Conservation (phyloP, 2,797 vertebrate species). For the Hafferia zeledoni region DNA sequence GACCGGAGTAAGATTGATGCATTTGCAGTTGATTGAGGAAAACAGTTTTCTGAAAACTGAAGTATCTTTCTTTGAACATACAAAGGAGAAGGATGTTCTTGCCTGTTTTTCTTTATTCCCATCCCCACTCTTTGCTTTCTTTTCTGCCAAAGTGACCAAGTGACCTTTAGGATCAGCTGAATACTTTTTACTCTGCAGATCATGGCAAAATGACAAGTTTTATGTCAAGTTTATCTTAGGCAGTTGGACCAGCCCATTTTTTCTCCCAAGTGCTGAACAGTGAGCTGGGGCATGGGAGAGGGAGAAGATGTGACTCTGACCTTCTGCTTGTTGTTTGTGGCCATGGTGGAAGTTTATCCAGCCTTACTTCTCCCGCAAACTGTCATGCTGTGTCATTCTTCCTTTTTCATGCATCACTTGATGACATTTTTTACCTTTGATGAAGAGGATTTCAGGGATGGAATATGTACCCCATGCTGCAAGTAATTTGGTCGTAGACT, state of each 20-base stretch:
- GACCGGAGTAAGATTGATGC: background rate
- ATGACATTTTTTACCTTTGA: background rate
- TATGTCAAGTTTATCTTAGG: background rate
- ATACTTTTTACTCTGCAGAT: background rate
- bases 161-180: background rate
- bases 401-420: background rate
- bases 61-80: background rate
- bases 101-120: background rate
- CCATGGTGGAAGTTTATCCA: rapidly evolving
- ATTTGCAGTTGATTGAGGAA: background rate
- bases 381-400: background rate
- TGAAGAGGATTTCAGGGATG: background rate
- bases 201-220: background rate
- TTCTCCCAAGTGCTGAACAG: background rate
- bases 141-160: background rate
- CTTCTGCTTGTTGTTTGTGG: background rate
- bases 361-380: background rate
- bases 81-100: background rate
- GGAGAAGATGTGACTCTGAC: background rate
- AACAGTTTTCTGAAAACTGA: background rate
- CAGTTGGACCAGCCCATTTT: background rate
- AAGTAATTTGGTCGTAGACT: background rate
- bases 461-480: background rate
- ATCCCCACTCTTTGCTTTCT: background rate
- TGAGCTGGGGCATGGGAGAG: rapidly evolving